Base-by-base conservation (phyloP, 2,797 vertebrate genomes). In the Urophycis tenuis region DNA sequence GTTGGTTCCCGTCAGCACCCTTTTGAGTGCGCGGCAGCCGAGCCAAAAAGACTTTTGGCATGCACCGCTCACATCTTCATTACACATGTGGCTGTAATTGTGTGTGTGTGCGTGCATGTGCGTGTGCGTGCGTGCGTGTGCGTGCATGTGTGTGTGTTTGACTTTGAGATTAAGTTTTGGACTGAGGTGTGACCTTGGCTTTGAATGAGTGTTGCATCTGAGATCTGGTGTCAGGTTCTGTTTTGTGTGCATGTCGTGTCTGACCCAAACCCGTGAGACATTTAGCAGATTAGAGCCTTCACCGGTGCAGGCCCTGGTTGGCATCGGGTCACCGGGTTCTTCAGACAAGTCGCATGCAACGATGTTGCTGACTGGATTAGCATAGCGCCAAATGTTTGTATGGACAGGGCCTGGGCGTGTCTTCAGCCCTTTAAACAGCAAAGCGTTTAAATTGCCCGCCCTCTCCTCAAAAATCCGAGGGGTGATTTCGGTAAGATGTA, bases 11-110 rank as follows among this genome's bases (percentile, higher is more conserved):
- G 60, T 29, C 64, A 70, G 30, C 35, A 36, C 76, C 76, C 77
- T 80, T 75, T 49, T 11, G 2, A 36, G 34, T 73, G 45, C 72
- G 72, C 71, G 72, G 76, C 70, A 77, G 53, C 80, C 36, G 3
- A 45, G 14, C 31, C 71, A 19, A 77, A 73, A 81, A n/a, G n/a
- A n/a, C n/a, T n/a, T n/a, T n/a, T n/a, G n/a, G n/a, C n/a, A n/a
- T n/a, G n/a, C 80, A 84, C 79, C 75, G 78, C 83, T 35, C 78
- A 86, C 78, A 77, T 85, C 78, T 84, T 86, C 39, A 85, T 80
- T 86, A 83, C 74, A 84, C 80, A 84, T 81, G 77, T 83, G 82
- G 78, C 72, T 85, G 85, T 81, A 81, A 86, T 89, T 82, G 74
- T 78, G 74, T 88, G 83, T 87, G 74, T 81, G 79, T 80, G 75